Conservation (phyloP, 2,797 vertebrate species). For the Synaphobranchus kaupii region DNA sequence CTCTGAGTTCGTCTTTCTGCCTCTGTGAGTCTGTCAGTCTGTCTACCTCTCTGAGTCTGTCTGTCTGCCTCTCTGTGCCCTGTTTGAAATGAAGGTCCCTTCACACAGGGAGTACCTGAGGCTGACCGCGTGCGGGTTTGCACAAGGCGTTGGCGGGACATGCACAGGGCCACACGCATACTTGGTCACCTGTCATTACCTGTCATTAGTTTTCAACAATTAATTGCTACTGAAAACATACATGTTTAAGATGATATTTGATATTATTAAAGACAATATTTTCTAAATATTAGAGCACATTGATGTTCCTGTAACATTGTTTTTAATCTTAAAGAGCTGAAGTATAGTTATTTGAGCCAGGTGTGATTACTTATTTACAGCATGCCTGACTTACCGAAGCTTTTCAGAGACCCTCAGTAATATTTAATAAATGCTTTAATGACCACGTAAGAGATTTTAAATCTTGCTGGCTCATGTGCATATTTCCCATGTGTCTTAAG, state of each 20-base stretch:
- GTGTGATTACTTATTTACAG: not conserved
- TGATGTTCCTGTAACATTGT: not conserved
- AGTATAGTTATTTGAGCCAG: not conserved
- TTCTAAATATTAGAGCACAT: not conserved
- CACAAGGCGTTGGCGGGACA: constrained; percentile 6
- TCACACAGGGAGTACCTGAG: not conserved
- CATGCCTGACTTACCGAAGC: not conserved
- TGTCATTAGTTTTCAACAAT: not conserved
- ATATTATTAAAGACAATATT: not conserved
- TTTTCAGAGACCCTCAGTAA: not conserved
- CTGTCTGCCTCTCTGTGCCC: too few relatives aligned
- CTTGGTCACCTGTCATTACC: not conserved
- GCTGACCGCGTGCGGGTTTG: not conserved
- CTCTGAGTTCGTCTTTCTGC: too few relatives aligned
- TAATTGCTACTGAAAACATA: not conserved
- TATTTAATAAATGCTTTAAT: not conserved
- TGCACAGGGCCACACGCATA: not conserved
- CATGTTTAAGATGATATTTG: not conserved
- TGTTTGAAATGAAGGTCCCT: not conserved
- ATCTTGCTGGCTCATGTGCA: not conserved
- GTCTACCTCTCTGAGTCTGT: too few relatives aligned
- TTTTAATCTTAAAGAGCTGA: not conserved
- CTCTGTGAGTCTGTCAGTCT: too few relatives aligned
- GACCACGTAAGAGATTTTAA: not conserved
- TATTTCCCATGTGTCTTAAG: not conserved